Evolutionary conservation across 2,797 vertebrate genomes (phyloP).

Genomic region (Harpagifer antarcticus): DNA sequence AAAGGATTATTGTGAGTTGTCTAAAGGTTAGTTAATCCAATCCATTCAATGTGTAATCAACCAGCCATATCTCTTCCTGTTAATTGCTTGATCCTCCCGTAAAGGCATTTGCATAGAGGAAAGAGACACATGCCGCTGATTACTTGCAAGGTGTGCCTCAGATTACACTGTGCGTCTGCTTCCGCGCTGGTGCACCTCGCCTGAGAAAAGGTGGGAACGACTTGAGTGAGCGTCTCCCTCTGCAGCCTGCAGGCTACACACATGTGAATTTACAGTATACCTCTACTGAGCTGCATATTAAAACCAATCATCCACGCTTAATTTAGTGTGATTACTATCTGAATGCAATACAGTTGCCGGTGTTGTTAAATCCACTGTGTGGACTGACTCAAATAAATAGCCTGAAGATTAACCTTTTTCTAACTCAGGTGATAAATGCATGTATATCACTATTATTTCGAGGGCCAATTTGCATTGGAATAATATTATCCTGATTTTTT

Average conservation of each 20-base stretch:
- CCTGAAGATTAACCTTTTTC: background rate
- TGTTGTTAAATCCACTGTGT: slow-evolving; percentile 13
- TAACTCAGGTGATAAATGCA: background rate
- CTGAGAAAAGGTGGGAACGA: slow-evolving; percentile 31
- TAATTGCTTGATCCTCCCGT: slow-evolving; percentile 64
- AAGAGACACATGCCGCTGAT: slow-evolving; percentile 42
- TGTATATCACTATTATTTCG: background rate
- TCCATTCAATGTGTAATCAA: slow-evolving; percentile 57
- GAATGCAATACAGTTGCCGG: background rate
- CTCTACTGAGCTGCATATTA: slow-evolving; percentile 4
- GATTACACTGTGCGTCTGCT: slow-evolving; percentile 51
- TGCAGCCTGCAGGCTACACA: slow-evolving; percentile 4
- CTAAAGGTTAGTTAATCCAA: slow-evolving; percentile 61
- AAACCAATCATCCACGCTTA: slow-evolving; percentile 15
- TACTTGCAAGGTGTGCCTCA: slow-evolving; percentile 52
- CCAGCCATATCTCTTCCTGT: slow-evolving; percentile 49
- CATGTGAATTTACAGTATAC: background rate
- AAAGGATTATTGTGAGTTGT: slow-evolving; percentile 13
- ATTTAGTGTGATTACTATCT: background rate
- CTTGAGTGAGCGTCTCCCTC: slow-evolving; percentile 1
- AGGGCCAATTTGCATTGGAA: slow-evolving; percentile 2
- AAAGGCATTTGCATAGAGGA: slow-evolving; percentile 54
- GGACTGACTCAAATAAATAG: background rate
- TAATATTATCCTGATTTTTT: background rate
- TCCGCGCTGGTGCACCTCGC: slow-evolving; percentile 33